These are phyloP conservation scores for Rhimphoctona megacephalus DNA, from an alignment of 2,888 invertebrate species.

Conservation along the genomic window DNA sequence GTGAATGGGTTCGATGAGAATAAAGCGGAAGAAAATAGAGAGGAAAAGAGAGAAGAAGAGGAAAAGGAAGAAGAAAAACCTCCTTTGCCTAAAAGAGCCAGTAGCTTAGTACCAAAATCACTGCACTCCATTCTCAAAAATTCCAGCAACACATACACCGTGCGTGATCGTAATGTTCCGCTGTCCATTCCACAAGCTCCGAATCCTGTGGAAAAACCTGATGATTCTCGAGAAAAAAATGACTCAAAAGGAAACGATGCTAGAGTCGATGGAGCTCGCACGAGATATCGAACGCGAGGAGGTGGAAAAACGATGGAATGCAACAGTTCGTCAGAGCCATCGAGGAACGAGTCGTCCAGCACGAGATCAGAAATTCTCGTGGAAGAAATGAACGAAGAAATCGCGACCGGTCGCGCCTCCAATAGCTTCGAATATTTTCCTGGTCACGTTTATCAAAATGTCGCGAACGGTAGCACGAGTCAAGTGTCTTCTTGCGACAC, in stretches of 20 bases:
- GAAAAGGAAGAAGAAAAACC: conserved; percentile 77
- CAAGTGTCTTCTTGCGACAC: conserved; percentile 81
- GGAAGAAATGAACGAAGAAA: conserved; percentile 70
- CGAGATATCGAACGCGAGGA: conserved; percentile 76
- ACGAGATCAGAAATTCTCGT: conserved; percentile 32
- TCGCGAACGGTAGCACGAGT: conserved; percentile 78
- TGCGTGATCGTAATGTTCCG: conserved; percentile 66
- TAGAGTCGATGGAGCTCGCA: conserved; percentile 67
- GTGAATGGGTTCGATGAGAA: neutral
- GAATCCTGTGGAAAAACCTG: conserved; percentile 10
- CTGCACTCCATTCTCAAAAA: conserved; percentile 78
- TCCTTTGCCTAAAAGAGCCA: conserved; percentile 78
- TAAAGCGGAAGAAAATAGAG: neutral
- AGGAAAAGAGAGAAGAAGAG: neutral
- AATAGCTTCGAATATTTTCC: conserved; percentile 89
- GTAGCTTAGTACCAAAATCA: conserved; percentile 76
- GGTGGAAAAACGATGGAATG: conserved; percentile 76
- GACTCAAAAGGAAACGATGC: conserved; percentile 31
- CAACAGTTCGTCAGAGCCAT: conserved; percentile 79
- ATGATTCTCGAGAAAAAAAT: neutral
- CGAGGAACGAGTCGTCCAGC: conserved; percentile 73
- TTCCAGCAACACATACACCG: conserved; percentile 77
- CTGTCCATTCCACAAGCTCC: neutral
- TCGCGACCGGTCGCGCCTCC: conserved; percentile 86
- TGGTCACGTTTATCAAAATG: conserved; percentile 87